Evolutionary conservation across 2,888 invertebrate genomes (phyloP), one percentile per base, ranked within the genome.

Genomic region (Lamellibrachia columna): DNA sequence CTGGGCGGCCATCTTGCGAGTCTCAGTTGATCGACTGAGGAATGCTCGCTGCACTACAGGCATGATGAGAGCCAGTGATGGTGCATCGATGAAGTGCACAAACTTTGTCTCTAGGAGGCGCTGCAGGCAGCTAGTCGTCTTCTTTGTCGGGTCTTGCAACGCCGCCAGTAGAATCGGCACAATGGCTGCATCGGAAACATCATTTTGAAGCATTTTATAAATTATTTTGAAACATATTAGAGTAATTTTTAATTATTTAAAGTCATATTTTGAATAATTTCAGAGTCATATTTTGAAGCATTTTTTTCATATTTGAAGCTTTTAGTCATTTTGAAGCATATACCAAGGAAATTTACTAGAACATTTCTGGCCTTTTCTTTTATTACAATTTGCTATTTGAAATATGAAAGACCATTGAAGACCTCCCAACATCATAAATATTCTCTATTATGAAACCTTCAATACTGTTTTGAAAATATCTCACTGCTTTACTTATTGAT

Each of bases 1-100:
- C 97, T 99, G 99, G 3, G 99, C 99, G 1, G 99, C 99, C 99
- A 99, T 99, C 97, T 99, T 99, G 95, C 99, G 97, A 0, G 99
- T 99, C 97, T 99, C 99, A 0, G 99, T 99, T 92, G 99, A 98
- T 94, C 99, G 97, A 97, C 99, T 99, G 97, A 99, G 98, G 97
- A 99, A 99, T 11, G 99, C 99, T 94, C 99, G 97, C 97, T 99
- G 98, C 55, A 99, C 99, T 4, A 99, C 99, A 0, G 99, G 99
- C 99, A 99, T 99, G 95, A 99, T 99, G 92, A 99, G 97, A 93
- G 99, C 99, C 52, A 99, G 97, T 0, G 99, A 99, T 0, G 99
- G 99, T 3, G 99, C 99, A 97, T 99, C 99, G 95, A 99, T 99
- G 97, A 99, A 99, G 97, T 99, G 99, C 91, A 99, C 99, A 97